These are phyloP conservation scores for Lampris incognitus DNA, from an alignment of 2,113 vertebrate species.

Conservation along the genomic window DNA sequence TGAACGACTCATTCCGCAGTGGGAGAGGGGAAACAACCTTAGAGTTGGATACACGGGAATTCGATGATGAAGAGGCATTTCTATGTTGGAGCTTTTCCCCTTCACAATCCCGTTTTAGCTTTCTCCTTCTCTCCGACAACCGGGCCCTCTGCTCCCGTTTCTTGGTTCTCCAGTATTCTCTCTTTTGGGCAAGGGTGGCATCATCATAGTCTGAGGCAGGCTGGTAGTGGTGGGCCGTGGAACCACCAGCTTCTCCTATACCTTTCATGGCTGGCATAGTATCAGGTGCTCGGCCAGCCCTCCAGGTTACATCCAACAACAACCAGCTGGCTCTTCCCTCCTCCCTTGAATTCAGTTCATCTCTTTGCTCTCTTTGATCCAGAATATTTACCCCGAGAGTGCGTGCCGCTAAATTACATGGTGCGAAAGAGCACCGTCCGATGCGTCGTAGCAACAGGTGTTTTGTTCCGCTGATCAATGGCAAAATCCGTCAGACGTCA, in stretches of 20 bases:
- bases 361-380: constrained; percentile 7
- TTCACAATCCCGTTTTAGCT: constrained; percentile 7
- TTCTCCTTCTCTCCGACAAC: constrained; percentile 62
- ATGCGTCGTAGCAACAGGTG: background rate
- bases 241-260: constrained; percentile 37
- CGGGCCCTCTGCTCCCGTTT: constrained; percentile 84
- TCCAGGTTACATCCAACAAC: constrained; percentile 47
- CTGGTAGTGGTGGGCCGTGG: constrained; percentile 68
- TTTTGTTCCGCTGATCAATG: constrained; percentile 15
- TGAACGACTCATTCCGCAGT: constrained; percentile 44
- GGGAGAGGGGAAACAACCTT: constrained; percentile 26
- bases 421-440: background rate
- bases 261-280: constrained; percentile 75
- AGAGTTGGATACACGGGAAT: constrained; percentile 19
- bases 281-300: constrained; percentile 48
- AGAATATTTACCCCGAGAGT: constrained; percentile 2
- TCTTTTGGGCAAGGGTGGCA: constrained; percentile 78
- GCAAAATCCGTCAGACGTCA: constrained; percentile 43
- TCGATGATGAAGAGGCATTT: background rate
- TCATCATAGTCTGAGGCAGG: constrained; percentile 78
- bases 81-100: constrained; percentile 12
- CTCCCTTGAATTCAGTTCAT: constrained; percentile 23
- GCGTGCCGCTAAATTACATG: background rate
- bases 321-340: constrained; percentile 1
- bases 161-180: constrained; percentile 85